Evolutionary conservation across 2,888 invertebrate species (phyloP), one percentile per base, ranked within the genome.

Genomic region (Priapulus caudatus): DNA sequence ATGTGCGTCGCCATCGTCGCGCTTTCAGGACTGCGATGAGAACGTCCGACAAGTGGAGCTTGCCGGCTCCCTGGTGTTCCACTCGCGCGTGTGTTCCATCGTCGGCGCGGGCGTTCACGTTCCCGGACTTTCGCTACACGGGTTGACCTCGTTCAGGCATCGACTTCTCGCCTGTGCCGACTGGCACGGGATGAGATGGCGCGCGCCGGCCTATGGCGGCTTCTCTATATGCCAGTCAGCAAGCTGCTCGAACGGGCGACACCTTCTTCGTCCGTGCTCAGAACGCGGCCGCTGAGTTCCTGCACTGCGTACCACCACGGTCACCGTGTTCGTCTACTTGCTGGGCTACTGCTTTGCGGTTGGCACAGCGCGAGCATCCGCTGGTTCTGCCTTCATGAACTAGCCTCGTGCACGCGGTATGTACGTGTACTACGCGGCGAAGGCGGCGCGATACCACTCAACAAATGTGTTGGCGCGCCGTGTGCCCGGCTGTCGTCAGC

Each of bases 291-390:
- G 69, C 16, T 65, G 75, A 4, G 51, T 76, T 75, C 59, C 66
- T 75, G 23, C 75, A 75, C 60, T 75, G 75, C 75, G 76, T 75
- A n/a, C n/a, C 59, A 75, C 76, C 54, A 75, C 76, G 58, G 65
- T 74, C 20, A 73, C 73, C 18, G 74, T 74, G 10, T 65, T 75
- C 48, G 64, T 73, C 24, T 76, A 75, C 63, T 69, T 68, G 0
- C 76, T 74, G 74, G 60, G 65, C 57, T 62, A 63, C 3, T 66
- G n/a, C n/a, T n/a, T n/a, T 23, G 45, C 43, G 21, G 64, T 54
- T 65, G n/a, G n/a, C n/a, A n/a, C 58, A 66, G 67, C 20, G 67
- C 67, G 24, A 61, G 62, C 33, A 67, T 67, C 23, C 62, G 67
- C 19, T 67, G 67, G 67, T 68, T 68, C 56, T 63, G 65, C 44